Evolutionary conservation across 2,888 invertebrate genomes (phyloP), one percentile per base, ranked within the genome.

Genomic region (Drosophila melanocephala): DNA sequence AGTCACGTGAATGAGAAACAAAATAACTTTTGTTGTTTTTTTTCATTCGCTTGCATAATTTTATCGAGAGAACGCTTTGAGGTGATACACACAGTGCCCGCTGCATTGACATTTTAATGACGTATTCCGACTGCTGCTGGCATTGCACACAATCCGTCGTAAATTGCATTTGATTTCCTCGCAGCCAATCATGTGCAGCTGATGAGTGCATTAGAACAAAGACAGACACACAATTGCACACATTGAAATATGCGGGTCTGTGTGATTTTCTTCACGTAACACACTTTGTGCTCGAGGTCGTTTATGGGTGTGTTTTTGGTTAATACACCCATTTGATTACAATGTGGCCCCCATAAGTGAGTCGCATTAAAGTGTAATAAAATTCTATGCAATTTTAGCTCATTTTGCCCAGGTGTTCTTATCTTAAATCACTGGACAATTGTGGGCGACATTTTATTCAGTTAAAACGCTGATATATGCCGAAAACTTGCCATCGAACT

Each of bases 231-330:
- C 6, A 33, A 33, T 22, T 22, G 5, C 16, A 10, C 33, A 26
- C 2, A 42, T 39, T 42, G 39, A 62, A 50, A 58, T 51, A 84
- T 87, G 85, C 84, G 84, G 84, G 84, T 22, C 63, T 42, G 44
- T 60, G 63, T 68, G 59, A 57, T 35, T 67, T 75, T 71, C 72
- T 73, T 79, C 84, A 75, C 67, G 75, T 79, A 65, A 61, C 55
- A 56, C 57, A 47, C 59, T 61, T 69, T 26, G 22, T 26, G 30
- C 57, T 42, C 35, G 12, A 71, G 66, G 69, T 72, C 14, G 64
- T 82, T 60, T 50, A 81, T 81, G 84, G 37, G 72, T 71, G 84
- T 60, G 71, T 33, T 67, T 65, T 51, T 1, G 10, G 12, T 19
- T 61, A 51, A 37, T 28, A 26, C 7, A 42, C n/a, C 22, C 26